Evolutionary conservation across 2,888 invertebrate genomes (phyloP).

Genomic region (Tortrix viridana): DNA sequence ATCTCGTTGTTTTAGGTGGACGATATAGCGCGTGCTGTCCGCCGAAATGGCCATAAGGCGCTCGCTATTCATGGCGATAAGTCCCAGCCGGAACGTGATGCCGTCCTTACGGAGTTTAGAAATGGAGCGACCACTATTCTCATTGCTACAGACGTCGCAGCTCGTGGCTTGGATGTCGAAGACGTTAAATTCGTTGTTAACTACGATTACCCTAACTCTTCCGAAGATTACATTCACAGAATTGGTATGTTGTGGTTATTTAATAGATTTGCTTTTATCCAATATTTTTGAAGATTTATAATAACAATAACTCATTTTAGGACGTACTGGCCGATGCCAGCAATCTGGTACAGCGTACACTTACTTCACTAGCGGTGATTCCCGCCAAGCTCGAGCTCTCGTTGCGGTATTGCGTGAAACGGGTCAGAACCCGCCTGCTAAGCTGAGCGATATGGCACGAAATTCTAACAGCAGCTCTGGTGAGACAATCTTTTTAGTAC

Average conservation of each 20-base stretch:
- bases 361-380: slow-evolving; percentile 96
- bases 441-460: slow-evolving; percentile 90
- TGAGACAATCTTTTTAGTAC: slow-evolving; percentile 46
- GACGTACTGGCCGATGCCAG: slow-evolving; percentile 96
- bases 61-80: slow-evolving; percentile 98
- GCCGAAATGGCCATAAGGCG: slow-evolving; percentile 91
- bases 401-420: slow-evolving; percentile 96
- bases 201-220: slow-evolving; percentile 98
- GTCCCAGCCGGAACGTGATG: slow-evolving; percentile 97
- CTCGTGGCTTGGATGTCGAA: slow-evolving; percentile 94
- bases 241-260: slow-evolving; percentile 85
- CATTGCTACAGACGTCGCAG: slow-evolving; percentile 98
- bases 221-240: slow-evolving; percentile 98
- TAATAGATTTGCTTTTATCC: too few relatives aligned
- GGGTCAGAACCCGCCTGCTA: slow-evolving; percentile 92
- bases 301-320: slow-evolving; percentile 50
- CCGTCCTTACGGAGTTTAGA: slow-evolving; percentile 94
- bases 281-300: too few relatives aligned
- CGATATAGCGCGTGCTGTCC: slow-evolving; percentile 94
- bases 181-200: slow-evolving; percentile 99
- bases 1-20: slow-evolving; percentile 87
- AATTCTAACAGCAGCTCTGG: slow-evolving; percentile 79
- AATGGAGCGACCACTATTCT: slow-evolving; percentile 94
- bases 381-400: slow-evolving; percentile 95
- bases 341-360: slow-evolving; percentile 98